Conservation (phyloP, 2,888 invertebrate species). For the Synanthedon formicaeformis region DNA sequence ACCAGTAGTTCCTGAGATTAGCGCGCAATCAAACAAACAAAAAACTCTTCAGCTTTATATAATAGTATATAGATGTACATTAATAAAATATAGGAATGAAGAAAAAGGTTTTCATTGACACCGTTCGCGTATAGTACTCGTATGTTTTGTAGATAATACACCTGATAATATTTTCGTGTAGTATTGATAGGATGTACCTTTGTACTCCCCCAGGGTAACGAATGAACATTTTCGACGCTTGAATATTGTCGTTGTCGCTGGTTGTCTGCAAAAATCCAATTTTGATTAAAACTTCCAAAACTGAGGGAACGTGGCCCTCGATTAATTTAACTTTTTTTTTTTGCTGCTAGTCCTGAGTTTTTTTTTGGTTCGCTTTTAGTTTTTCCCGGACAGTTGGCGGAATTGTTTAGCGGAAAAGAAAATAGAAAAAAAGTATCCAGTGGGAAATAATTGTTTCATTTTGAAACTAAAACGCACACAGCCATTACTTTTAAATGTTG, state of each 20-base stretch:
- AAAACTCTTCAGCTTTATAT: no score
- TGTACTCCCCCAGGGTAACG: neutral
- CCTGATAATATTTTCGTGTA: neutral
- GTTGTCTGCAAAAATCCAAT: conserved; percentile 23
- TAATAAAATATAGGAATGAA: no score
- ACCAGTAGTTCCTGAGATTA: no score
- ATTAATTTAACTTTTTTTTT: conserved; percentile 47
- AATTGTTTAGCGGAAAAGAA: conserved; percentile 1
- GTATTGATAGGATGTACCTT: neutral
- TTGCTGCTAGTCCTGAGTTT: conserved; percentile 5
- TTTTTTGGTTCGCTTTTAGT: conserved; percentile 2
- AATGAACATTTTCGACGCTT: neutral
- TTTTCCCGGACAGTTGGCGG: conserved; percentile 2
- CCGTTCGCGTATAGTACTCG: no score
- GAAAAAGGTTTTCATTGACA: no score
- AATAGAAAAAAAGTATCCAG: neutral
- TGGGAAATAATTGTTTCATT: no score
- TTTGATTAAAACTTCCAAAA: conserved; percentile 40
- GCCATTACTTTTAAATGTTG: no score
- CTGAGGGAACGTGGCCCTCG: conserved; percentile 18
- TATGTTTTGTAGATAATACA: neutral
- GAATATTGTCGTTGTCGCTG: conserved; percentile 2
- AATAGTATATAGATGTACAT: no score
- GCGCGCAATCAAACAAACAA: no score
- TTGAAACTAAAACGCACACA: no score